phyloP scores from a whole-genome alignment of 2,113 vertebrate species.

The Rhinogobius similis region DNA sequence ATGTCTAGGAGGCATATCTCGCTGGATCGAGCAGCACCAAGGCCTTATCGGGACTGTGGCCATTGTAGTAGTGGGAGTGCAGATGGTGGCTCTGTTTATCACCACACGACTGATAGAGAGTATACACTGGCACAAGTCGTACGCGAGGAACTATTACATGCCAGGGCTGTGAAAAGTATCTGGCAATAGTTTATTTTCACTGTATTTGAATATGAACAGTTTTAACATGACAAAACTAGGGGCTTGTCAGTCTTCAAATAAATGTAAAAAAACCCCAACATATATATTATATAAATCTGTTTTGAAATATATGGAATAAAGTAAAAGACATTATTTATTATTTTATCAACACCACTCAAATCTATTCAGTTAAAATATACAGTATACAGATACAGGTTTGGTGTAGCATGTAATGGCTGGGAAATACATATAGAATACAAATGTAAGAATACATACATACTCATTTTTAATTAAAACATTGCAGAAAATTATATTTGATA shows the following conservation, averaged over 20 bases:
- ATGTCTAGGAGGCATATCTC: constrained; percentile 74
- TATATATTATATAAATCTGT: neutral
- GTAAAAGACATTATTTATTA: neutral
- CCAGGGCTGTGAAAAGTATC: neutral
- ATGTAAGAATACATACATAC: neutral
- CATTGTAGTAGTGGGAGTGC: constrained; percentile 57
- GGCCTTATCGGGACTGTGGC: constrained; percentile 24
- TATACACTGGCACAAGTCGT: constrained; percentile 55
- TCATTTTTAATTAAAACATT: neutral
- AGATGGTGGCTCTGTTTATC: constrained; percentile 76
- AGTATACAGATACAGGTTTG: neutral
- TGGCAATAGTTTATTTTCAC: neutral
- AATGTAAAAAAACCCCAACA: neutral
- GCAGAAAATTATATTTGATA: neutral
- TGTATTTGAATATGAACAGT: neutral
- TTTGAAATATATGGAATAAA: neutral
- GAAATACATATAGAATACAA: neutral
- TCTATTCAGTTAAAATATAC: neutral
- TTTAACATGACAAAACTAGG: neutral
- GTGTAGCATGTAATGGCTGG: neutral
- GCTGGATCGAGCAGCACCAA: constrained; percentile 76
- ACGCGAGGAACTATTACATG: constrained; percentile 2
- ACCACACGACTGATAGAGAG: constrained; percentile 72
- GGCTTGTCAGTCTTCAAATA: neutral
- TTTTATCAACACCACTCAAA: neutral